phyloP scores from a whole-genome alignment of 2,113 vertebrate genomes.

The Sigmodon hispidus region DNA sequence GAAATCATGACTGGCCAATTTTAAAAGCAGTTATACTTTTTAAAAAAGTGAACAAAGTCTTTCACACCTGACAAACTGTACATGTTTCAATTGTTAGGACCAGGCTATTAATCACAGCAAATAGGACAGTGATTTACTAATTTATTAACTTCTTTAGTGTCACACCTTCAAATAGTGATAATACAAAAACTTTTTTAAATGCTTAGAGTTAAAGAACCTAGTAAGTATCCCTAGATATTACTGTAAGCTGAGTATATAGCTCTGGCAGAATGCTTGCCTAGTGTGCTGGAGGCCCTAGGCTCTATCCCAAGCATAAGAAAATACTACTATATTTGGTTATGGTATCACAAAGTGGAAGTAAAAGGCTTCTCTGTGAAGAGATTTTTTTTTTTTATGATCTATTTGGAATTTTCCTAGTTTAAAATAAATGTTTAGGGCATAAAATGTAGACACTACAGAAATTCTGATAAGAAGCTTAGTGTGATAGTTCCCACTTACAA shows the following conservation, averaged over 20 bases:
- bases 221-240: constrained; percentile 21
- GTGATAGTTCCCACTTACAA: not conserved
- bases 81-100: constrained; percentile 7
- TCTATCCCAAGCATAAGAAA: not conserved
- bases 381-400: constrained; percentile 33
- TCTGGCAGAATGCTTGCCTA: not conserved
- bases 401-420: constrained; percentile 54
- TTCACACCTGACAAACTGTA: constrained; percentile 13
- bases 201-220: constrained; percentile 29
- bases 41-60: constrained; percentile 49
- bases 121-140: constrained; percentile 10
- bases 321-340: not conserved
- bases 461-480: not conserved
- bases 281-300: not conserved
- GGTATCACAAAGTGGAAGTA: not conserved
- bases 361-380: constrained; percentile 38
- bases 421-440: constrained; percentile 22
- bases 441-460: constrained; percentile 41
- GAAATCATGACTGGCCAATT: no score
- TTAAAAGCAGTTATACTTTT: no score
- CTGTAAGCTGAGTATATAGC: not conserved
- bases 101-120: constrained; percentile 33
- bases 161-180: constrained; percentile 20
- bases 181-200: not conserved
- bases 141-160: constrained; percentile 52